Evolutionary conservation across 2,797 vertebrate genomes (phyloP), one percentile per base, ranked within the genome.

Genomic region (Sibirionetta formosa): DNA sequence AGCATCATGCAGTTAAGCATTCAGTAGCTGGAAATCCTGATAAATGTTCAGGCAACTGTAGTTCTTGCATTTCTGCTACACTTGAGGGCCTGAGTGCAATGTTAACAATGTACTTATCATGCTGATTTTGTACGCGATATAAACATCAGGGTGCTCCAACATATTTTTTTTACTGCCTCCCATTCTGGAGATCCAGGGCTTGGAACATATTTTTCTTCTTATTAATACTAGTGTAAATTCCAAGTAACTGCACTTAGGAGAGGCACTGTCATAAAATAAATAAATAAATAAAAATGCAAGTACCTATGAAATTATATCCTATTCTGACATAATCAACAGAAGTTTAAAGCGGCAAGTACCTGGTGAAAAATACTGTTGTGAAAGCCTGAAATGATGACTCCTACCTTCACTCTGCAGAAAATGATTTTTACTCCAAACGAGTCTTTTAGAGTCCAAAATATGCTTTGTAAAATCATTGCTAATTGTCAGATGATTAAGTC

Each of bases 221-320:
- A n/a, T 35, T 71, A 75, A 75, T 23, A 36, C 9, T 36, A 65
- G 4, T 0, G 10, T 27, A 64, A 66, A 70, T 51, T 77, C 17
- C 50, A 80, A 79, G 18, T 56, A 68, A 69, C 17, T 66, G 26
- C 24, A 69, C 0, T 22, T 15, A 58, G n/a, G 53, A 73, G 27
- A 77, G 5, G 2, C 1, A 1, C 9, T 1, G 1, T 38, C 6
- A 64, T n/a, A 4, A 71, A 65, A 54, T 0, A 4, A 86, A 65
- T 48, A 1, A 4, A 86, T 61, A 60, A 1, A 4, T 81, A 57
- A 60, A 1, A 46, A 46, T 38, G 22, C 6, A 68, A 70, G 3
- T 18, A 81, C 42, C 18, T 78, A 35, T 33, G 4, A 76, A 82
- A 82, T 78, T 3, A 66, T 27, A 72, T 4, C 4, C 2, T 60